Evolutionary conservation across 2,888 invertebrate species (phyloP).

Genomic region (Lasioglossum marginatum): DNA sequence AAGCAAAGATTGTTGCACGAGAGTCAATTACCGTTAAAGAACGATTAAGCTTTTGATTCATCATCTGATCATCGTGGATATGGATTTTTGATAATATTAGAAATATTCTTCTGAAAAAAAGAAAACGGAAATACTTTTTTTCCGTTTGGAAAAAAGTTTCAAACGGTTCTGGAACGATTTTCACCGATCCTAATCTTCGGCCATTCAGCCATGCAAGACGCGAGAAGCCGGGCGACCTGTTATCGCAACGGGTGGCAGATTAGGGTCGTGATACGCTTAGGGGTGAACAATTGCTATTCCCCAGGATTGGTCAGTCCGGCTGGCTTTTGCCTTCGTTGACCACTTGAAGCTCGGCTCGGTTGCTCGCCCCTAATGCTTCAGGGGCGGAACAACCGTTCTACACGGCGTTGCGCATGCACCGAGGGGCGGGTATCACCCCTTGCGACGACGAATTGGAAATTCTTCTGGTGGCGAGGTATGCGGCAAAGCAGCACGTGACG

Average conservation of each 20-base stretch:
- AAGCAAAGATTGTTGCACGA: conserved; percentile 6
- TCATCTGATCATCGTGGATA: too few species aligned
- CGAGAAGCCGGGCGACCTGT: conserved; percentile 44
- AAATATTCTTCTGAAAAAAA: too few species aligned
- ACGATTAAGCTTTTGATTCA: too few species aligned
- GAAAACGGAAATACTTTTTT: too few species aligned
- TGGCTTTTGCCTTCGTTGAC: conserved; percentile 46
- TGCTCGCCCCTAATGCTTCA: conserved; percentile 47
- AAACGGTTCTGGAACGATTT: conserved; percentile 17
- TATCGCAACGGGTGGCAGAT: conserved; percentile 55
- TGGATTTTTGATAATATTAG: background rate
- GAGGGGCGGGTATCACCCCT: conserved; percentile 62
- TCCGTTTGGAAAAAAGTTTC: background rate
- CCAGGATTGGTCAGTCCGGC: conserved; percentile 45
- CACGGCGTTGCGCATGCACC: conserved; percentile 65
- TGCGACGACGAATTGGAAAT: conserved; percentile 55
- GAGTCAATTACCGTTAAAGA: background rate
- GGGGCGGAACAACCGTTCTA: conserved; percentile 61
- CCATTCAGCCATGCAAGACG: conserved; percentile 49
- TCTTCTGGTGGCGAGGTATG: conserved; percentile 29
- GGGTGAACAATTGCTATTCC: conserved; percentile 19
- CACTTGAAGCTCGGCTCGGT: conserved; percentile 29
- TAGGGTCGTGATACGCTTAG: conserved; percentile 44
- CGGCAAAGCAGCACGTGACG: conserved; percentile 58
- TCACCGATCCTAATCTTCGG: conserved; percentile 42